Evolutionary conservation across 2,113 vertebrate species (phyloP).

Genomic region (Pogona vitticeps): DNA sequence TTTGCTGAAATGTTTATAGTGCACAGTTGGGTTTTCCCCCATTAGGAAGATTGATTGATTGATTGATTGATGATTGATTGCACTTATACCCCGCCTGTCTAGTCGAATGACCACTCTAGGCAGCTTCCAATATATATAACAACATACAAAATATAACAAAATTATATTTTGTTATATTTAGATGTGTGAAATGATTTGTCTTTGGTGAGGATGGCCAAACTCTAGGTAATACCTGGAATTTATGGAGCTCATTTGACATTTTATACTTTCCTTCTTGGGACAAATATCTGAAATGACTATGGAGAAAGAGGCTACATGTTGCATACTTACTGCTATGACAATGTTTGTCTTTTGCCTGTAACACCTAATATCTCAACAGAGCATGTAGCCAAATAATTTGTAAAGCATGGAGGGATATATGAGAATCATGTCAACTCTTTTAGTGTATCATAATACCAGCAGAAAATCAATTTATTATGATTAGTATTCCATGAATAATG

Average conservation of each 20-base stretch:
- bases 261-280: neutral
- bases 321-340: conserved; percentile 5
- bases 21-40: neutral
- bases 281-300: neutral
- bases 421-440: neutral
- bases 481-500: conserved; percentile 30
- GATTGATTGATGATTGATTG: too few relatives aligned
- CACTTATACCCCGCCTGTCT: too few relatives aligned
- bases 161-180: too few relatives aligned
- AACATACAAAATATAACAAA: too few relatives aligned
- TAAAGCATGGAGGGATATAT: neutral
- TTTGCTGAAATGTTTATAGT: neutral
- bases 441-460: neutral
- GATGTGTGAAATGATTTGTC: neutral
- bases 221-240: neutral
- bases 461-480: conserved; percentile 23
- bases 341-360: neutral
- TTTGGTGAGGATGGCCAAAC: neutral
- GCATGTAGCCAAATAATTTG: neutral
- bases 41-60: too few relatives aligned
- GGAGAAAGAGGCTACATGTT: conserved; percentile 15
- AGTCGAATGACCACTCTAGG: too few relatives aligned
- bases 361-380: rapidly evolving
- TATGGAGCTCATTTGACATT: neutral
- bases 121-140: too few relatives aligned